These are phyloP conservation scores for Thunnus thynnus DNA, from an alignment of 2,113 vertebrate genomes.

Conservation along the genomic window DNA sequence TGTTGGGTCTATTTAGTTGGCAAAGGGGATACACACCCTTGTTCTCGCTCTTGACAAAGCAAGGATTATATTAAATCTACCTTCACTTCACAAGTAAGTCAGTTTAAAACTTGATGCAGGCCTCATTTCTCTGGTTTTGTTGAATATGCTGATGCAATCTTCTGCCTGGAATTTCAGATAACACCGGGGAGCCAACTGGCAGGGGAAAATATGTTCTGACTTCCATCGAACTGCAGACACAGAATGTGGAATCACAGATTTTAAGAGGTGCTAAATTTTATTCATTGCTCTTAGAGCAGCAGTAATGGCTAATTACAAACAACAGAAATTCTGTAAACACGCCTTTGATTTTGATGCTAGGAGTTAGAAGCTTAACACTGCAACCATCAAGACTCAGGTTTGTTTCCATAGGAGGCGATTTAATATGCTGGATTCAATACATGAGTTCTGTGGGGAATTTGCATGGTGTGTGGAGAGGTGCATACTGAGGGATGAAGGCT, in stretches of 20 bases:
- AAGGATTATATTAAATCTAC: constrained; percentile 27
- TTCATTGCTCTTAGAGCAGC: constrained; percentile 32
- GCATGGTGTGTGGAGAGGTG: constrained; percentile 51
- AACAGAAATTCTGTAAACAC: constrained; percentile 1
- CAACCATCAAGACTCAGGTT: neutral
- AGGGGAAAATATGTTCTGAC: constrained; percentile 44
- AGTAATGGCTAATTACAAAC: neutral
- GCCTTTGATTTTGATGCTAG: constrained; percentile 13
- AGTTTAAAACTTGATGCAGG: constrained; percentile 1
- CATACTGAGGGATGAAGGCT: constrained; percentile 50
- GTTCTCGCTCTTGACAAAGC: constrained; percentile 12
- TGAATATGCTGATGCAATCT: constrained; percentile 75
- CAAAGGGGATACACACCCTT: neutral
- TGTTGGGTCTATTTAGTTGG: neutral
- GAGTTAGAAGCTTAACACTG: neutral
- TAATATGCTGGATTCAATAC: constrained; percentile 39
- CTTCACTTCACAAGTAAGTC: constrained; percentile 32
- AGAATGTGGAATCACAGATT: constrained; percentile 28
- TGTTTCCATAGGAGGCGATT: constrained; percentile 35
- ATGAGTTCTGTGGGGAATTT: constrained; percentile 39
- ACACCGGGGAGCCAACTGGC: constrained; percentile 39
- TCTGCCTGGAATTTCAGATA: constrained; percentile 54
- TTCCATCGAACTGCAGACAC: constrained; percentile 41
- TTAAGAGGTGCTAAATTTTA: constrained; percentile 12
- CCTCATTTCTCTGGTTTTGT: constrained; percentile 43